Percentiles rank a stretch among this genome's conserved stretches.
These are phyloP conservation scores for Horisme vitalbata DNA, from an alignment of 2,888 invertebrate species.

Conservation along the genomic window DNA sequence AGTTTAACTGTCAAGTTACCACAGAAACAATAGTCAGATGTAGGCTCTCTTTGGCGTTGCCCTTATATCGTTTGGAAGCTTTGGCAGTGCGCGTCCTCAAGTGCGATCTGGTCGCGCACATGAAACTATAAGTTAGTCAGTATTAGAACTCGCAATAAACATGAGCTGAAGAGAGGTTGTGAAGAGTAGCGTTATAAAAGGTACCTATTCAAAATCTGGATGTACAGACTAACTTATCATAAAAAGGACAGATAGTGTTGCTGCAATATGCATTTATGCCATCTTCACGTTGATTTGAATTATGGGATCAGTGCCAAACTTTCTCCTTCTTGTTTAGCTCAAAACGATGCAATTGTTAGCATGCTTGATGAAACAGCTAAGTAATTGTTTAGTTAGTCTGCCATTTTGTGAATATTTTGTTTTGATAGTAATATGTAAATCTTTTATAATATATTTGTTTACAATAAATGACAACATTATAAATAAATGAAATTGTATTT, in stretches of 20 bases:
- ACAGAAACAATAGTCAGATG: slow-evolving; percentile 75
- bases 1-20: slow-evolving; percentile 78
- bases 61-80: slow-evolving; percentile 53
- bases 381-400: slow-evolving; percentile 83
- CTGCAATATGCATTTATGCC: slow-evolving; percentile 81
- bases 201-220: slow-evolving; percentile 81
- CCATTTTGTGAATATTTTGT: slow-evolving; percentile 84
- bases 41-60: slow-evolving; percentile 77
- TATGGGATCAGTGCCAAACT: slow-evolving; percentile 82
- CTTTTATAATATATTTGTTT: slow-evolving; percentile 84
- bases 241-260: slow-evolving; percentile 66
- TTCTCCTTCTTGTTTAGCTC: slow-evolving; percentile 81
- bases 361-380: slow-evolving; percentile 79
- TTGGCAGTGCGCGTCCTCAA: slow-evolving; percentile 42
- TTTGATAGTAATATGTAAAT: slow-evolving; percentile 84
- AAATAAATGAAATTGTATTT: slow-evolving; percentile 83
- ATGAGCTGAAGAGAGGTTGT: slow-evolving; percentile 78
- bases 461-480: slow-evolving; percentile 83
- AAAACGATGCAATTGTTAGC: slow-evolving; percentile 82
- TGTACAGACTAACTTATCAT: slow-evolving; percentile 76
- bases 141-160: slow-evolving; percentile 69
- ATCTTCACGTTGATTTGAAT: slow-evolving; percentile 76
- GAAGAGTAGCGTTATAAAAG: slow-evolving; percentile 80
- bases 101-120: slow-evolving; percentile 34
- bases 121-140: slow-evolving; percentile 58